Evolutionary conservation across 1,140 invertebrate species (phyloP), one percentile per base, ranked within the genome.

Genomic region (Aphelenchoides besseyi): DNA sequence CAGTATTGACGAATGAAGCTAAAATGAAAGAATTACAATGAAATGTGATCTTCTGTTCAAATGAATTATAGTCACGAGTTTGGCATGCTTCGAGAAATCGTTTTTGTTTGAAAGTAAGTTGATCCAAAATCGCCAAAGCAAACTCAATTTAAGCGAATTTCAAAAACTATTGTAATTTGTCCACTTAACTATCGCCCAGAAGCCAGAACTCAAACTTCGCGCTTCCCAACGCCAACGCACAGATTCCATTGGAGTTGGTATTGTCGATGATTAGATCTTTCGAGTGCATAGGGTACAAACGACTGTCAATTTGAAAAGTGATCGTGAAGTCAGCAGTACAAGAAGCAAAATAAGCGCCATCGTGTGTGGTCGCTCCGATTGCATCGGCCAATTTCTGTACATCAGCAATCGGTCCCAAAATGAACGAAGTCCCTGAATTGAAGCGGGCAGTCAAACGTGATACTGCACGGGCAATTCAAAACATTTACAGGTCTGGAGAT

Each of bases 1-100:
- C 63, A 66, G 36, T 66, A 66, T 23, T 37, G 18, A 23, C 63
- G 63, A 30, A 66, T 66, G 36, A 66, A 66, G n/a, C n/a, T n/a
- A n/a, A n/a, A n/a, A n/a, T n/a, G n/a, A n/a, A n/a, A n/a, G n/a
- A n/a, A n/a, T n/a, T n/a, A n/a, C n/a, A n/a, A n/a, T n/a, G n/a
- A n/a, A n/a, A n/a, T n/a, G n/a, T n/a, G n/a, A n/a, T n/a, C n/a
- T n/a, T n/a, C n/a, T n/a, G n/a, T n/a, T n/a, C n/a, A n/a, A n/a
- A n/a, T n/a, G n/a, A n/a, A n/a, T n/a, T n/a, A n/a, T n/a, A n/a
- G n/a, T n/a, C n/a, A n/a, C n/a, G n/a, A n/a, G n/a, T n/a, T n/a
- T n/a, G n/a, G n/a, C n/a, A n/a, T n/a, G n/a, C n/a, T n/a, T n/a
- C n/a, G n/a, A n/a, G n/a, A n/a, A n/a, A n/a, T n/a, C n/a, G n/a